Base-by-base conservation (phyloP, 2,113 vertebrate genomes). In the Mesocricetus auratus region DNA sequence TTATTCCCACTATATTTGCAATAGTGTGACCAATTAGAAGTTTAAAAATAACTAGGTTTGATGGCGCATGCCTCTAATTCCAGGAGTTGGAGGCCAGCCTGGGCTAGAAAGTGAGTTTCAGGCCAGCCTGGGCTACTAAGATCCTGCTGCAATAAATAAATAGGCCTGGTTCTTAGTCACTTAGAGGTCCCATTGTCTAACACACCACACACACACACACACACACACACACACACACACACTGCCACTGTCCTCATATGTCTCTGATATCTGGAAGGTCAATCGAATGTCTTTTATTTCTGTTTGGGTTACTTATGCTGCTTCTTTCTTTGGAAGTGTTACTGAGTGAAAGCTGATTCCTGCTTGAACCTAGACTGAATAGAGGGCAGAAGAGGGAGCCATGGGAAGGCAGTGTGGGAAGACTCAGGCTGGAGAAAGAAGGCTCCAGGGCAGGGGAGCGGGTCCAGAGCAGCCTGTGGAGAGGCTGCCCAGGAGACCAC, bases 321-420 rank as follows among this genome's bases (percentile, higher is more conserved):
- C 79, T 90, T 45, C 36, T 89, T 53, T 94, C 60, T 93, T 88
- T 69, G 42, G 66, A 90, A 62, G 50, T 56, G 53, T 87, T 73
- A 74, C 68, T 16, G 26, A 66, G 77, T 45, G 74, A 89, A 90
- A 90, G 85, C 39, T 21, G 29, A 71, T 12, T 36, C n/a, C 15
- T 56, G 56, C 75, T 39, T 71, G 17, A 66, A 66, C 45, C 79
- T 73, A 17, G n/a, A 16, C 56, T 29, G 53, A 95, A 89, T 74
- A 42, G 33, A 77, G 68, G 73, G 6, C 3, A 83, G 87, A 42
- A 5, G 42, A 77, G 31, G 36, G 11, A 47, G 60, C 8, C 3
- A 36, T 13, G 13, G 0, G 58, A 69, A 82, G 42, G 68, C 39
- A 90, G n/a, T 66, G 33, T 62, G 88, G 53, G 64, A 56, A 71